Evolutionary conservation across 2,113 vertebrate species (phyloP), one percentile per base, ranked within the genome.

Genomic region (Deroptyus accipitrinus): DNA sequence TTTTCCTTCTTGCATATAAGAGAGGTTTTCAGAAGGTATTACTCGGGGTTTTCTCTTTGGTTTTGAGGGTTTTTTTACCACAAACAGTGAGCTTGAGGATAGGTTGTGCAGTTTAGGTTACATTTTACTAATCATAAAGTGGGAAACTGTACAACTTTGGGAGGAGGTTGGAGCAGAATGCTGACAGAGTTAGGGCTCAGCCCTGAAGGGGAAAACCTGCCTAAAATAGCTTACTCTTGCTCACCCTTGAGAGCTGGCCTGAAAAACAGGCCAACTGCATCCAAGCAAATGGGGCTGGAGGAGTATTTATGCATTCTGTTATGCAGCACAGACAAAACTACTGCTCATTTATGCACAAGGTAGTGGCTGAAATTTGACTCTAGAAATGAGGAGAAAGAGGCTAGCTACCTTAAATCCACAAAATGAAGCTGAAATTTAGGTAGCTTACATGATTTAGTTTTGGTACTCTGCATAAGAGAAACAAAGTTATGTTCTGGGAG

Each of bases 211-310:
- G 52, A 86, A 88, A 95, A 86, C 79, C 83, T 95, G 85, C 54
- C 69, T 74, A 22, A 78, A 84, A 84, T 70, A 37, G 82, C 90
- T 90, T 88, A 72, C 85, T 90, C n/a, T 68, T 79, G 44, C 63
- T 83, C 39, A 75, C 86, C 70, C 91, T 75, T 88, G 91, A 88
- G 93, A 93, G 63, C 86, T 83, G 86, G 67, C 70, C 88, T 96
- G 83, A 8, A 95, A 95, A 93, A 2, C 61, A 92, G 75, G 70
- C 41, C 66, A 84, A 18, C 37, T n/a, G 75, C n/a, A 57, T 39
- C 41, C 51, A 37, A 27, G 81, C 73, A 35, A 35, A 9, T 2
- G 78, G 62, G 51, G 41, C 61, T 72, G 61, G 44, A 80, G 82
- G 23, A 67, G 23, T 13, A 48, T 51, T 31, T 64, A 35, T 81